These are phyloP conservation scores for Cyrtonyx montezumae DNA, from an alignment of 2,113 vertebrate species.

Conservation along the genomic window DNA sequence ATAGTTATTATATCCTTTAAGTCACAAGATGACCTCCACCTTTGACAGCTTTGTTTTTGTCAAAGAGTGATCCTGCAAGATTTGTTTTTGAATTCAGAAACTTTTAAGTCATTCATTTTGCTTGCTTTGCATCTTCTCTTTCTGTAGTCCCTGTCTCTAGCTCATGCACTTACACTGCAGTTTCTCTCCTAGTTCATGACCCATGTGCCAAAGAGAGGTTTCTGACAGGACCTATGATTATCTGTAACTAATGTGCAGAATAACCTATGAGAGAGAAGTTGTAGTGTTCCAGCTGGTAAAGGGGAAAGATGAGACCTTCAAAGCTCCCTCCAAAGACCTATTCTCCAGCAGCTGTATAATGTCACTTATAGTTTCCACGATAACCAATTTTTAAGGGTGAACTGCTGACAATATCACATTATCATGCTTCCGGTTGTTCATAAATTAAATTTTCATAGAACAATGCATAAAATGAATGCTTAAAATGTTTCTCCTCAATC, in stretches of 20 bases:
- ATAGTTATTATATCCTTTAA: not conserved
- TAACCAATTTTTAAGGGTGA: not conserved
- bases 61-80: fast-evolving
- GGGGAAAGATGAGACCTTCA: not conserved
- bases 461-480: not conserved
- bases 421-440: not conserved
- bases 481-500: slow-evolving; percentile 22
- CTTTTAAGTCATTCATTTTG: not conserved
- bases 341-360: not conserved
- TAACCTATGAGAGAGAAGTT: not conserved
- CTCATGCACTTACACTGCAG: not conserved
- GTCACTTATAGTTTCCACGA: not conserved
- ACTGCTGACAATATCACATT: not conserved
- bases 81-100: not conserved
- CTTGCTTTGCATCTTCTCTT: not conserved
- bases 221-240: not conserved
- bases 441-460: not conserved
- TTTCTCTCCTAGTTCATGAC: not conserved
- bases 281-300: not conserved
- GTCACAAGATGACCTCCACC: not conserved
- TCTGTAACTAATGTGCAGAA: not conserved
- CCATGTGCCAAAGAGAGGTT: not conserved
- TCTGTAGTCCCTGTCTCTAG: not conserved
- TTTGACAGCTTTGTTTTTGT: not conserved
- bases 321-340: not conserved